Conservation (phyloP, 2,797 vertebrate genomes). For the Mus caroli region DNA sequence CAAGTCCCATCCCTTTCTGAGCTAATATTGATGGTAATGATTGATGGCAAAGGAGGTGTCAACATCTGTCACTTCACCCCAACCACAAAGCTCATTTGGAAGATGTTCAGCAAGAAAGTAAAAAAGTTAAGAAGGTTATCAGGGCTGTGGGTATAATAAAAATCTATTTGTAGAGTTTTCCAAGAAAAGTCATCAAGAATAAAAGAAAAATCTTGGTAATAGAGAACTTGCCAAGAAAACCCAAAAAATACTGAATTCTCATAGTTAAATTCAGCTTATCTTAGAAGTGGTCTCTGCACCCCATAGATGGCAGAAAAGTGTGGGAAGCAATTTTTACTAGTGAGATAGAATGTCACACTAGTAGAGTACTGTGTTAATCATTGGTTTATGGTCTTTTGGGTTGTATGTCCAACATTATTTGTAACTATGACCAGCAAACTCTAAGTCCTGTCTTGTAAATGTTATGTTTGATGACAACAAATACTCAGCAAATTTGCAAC, state of each 20-base stretch:
- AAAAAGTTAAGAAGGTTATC: background rate
- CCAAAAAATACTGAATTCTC: background rate
- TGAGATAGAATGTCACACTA: background rate
- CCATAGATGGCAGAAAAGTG: background rate
- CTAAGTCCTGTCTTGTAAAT: background rate
- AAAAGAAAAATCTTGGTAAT: background rate
- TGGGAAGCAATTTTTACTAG: background rate
- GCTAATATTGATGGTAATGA: background rate
- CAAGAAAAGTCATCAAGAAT: background rate
- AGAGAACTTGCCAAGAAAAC: slow-evolving; percentile 3
- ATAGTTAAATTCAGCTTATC: slow-evolving; percentile 1
- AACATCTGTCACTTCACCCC: background rate
- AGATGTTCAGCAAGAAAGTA: background rate
- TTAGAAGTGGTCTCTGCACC: background rate
- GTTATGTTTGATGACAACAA: background rate
- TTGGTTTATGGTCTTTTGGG: background rate
- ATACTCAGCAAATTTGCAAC: background rate
- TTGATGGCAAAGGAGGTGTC: background rate
- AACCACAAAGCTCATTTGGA: background rate
- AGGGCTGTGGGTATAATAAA: background rate
- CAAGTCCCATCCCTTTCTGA: background rate
- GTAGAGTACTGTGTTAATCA: background rate
- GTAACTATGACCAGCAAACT: background rate
- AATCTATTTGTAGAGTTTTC: background rate
- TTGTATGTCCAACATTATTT: background rate